These are phyloP conservation scores for Cylloceria caligata DNA, from an alignment of 2,888 invertebrate species.

Conservation along the genomic window DNA sequence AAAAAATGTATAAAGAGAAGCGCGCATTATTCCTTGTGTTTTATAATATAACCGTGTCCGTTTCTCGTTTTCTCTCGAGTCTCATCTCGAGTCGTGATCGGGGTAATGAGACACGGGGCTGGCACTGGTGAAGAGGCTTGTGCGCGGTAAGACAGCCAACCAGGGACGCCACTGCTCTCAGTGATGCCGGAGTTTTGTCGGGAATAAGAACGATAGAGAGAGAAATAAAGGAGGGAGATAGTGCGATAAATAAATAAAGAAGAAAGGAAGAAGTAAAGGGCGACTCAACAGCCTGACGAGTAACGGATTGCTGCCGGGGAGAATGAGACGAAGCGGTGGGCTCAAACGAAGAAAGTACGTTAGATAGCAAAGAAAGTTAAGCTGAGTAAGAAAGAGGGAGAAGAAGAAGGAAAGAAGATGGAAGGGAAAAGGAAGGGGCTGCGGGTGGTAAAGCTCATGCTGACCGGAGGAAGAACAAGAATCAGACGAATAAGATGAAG, in stretches of 20 bases:
- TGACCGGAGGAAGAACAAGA: slow-evolving; percentile 63
- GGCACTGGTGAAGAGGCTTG: slow-evolving; percentile 67
- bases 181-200: slow-evolving; percentile 45
- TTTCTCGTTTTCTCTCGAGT: slow-evolving; percentile 79
- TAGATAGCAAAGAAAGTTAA: slow-evolving; percentile 60
- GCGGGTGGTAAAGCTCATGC: slow-evolving; percentile 40
- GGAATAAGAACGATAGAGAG: slow-evolving; percentile 53
- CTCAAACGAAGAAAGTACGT: slow-evolving; percentile 62
- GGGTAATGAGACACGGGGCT: slow-evolving; percentile 83
- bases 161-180: slow-evolving; percentile 40
- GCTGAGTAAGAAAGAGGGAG: slow-evolving; percentile 65
- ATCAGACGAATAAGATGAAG: slow-evolving; percentile 66
- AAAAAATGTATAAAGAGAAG: slow-evolving; percentile 64
- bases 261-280: slow-evolving; percentile 21
- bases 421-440: slow-evolving; percentile 51
- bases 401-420: slow-evolving; percentile 64
- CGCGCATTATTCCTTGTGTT: slow-evolving; percentile 78
- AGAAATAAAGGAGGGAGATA: slow-evolving; percentile 33
- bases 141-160: slow-evolving; percentile 60
- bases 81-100: slow-evolving; percentile 84
- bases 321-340: slow-evolving; percentile 64
- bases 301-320: slow-evolving; percentile 40
- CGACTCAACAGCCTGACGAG: slow-evolving; percentile 43
- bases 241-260: slow-evolving; percentile 40
- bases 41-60: slow-evolving; percentile 83